phyloP scores from a whole-genome alignment of 1,140 invertebrate species.

The Lineus longissimus region DNA sequence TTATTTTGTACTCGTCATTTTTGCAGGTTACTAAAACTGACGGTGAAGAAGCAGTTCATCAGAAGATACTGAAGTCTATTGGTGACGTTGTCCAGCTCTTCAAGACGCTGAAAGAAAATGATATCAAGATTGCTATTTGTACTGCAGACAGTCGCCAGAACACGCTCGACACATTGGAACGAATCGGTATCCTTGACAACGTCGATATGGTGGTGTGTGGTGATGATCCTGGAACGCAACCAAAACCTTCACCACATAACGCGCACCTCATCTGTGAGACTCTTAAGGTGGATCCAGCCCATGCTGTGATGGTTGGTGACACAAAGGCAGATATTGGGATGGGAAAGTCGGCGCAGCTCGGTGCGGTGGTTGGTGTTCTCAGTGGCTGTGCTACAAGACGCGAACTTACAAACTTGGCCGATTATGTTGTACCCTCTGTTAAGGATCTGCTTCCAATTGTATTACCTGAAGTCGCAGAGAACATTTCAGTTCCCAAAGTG shows the following conservation, averaged over 20 bases:
- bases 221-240: constrained; percentile 51
- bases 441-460: constrained; percentile 8
- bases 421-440: constrained; percentile 33
- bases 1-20: too few species aligned
- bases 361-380: constrained; percentile 54
- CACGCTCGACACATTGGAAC: constrained; percentile 43
- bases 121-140: constrained; percentile 57
- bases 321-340: constrained; percentile 53
- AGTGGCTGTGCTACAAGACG: constrained; percentile 34
- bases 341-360: constrained; percentile 50
- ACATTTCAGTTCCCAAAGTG: neutral
- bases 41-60: neutral
- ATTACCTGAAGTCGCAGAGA: neutral
- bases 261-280: constrained; percentile 53
- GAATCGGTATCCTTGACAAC: constrained; percentile 40
- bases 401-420: constrained; percentile 34
- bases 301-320: constrained; percentile 55
- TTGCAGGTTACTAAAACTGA: neutral
- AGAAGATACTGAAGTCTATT: constrained; percentile 45
- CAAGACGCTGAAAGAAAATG: constrained; percentile 45
- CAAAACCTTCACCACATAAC: constrained; percentile 56
- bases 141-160: constrained; percentile 53
- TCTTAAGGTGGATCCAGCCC: constrained; percentile 42
- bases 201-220: constrained; percentile 56
- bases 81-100: constrained; percentile 51